These are phyloP conservation scores for Hippocampus abdominalis DNA, from an alignment of 2,113 vertebrate species.

Conservation along the genomic window DNA sequence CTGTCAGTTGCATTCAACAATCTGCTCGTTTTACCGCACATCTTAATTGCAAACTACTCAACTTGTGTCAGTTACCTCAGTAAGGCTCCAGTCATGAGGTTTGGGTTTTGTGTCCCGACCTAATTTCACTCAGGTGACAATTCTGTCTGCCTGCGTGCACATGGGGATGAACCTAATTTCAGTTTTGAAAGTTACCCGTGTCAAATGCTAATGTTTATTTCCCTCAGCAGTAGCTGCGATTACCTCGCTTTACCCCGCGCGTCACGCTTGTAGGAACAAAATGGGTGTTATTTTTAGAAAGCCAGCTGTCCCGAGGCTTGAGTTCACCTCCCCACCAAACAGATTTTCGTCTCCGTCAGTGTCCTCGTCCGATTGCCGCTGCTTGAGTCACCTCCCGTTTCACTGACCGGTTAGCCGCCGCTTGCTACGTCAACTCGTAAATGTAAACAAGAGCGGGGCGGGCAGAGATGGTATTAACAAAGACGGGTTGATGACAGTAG, in stretches of 20 bases:
- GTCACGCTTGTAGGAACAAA: slow-evolving; percentile 42
- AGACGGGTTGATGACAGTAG: neutral
- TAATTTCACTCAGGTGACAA: neutral
- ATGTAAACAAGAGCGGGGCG: slow-evolving; percentile 8
- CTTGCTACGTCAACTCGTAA: slow-evolving; percentile 28
- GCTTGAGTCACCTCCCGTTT: slow-evolving; percentile 15
- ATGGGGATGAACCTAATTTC: slow-evolving; percentile 17
- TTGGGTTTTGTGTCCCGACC: neutral
- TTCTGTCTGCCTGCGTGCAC: slow-evolving; percentile 25
- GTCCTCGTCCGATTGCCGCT: slow-evolving; percentile 43
- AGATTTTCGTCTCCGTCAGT: slow-evolving; percentile 26
- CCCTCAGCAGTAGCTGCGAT: slow-evolving; percentile 36
- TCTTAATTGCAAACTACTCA: neutral
- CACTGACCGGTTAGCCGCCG: slow-evolving; percentile 31
- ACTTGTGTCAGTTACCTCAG: neutral
- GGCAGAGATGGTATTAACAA: neutral
- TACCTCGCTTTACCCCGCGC: slow-evolving; percentile 28
- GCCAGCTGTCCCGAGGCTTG: slow-evolving; percentile 48
- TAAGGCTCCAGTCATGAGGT: neutral
- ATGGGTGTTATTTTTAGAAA: slow-evolving; percentile 56
- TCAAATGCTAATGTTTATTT: slow-evolving; percentile 52
- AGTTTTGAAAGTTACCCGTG: slow-evolving; percentile 44
- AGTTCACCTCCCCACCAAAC: slow-evolving; percentile 32
- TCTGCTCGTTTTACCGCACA: neutral
- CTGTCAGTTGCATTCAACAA: neutral